A percentile compares a stretch with the other conserved stretches of the same genome.
Conservation (phyloP, 2,888 invertebrate genomes). For the Conchocele bisecta region DNA sequence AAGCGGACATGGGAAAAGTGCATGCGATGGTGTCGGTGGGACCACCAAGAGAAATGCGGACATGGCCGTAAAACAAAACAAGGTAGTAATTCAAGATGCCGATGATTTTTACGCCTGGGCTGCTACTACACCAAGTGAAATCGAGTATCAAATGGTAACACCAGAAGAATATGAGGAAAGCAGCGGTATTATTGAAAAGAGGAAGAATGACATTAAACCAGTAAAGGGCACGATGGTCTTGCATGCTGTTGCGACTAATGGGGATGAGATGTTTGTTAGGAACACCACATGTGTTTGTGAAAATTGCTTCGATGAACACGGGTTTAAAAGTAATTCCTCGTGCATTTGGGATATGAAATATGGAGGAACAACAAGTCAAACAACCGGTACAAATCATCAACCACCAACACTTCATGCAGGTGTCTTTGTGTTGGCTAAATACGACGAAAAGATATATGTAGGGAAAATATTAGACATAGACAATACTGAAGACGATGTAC, state of each 20-base stretch:
- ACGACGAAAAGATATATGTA: no score
- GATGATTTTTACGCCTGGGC: constrained; percentile 14
- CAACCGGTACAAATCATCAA: no score
- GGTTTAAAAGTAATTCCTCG: background rate
- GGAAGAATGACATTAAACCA: constrained; percentile 18
- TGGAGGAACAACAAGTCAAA: no score
- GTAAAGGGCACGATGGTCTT: constrained; percentile 39
- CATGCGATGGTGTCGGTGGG: constrained; percentile 8
- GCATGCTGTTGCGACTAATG: constrained; percentile 23
- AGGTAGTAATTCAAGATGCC: constrained; percentile 15
- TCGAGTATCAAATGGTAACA: constrained; percentile 1
- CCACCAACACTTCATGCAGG: no score
- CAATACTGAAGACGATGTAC: no score
- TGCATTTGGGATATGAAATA: no score
- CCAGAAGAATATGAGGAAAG: constrained; percentile 3
- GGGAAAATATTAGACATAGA: no score
- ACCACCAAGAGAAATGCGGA: constrained; percentile 11
- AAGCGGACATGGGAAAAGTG: constrained; percentile 33
- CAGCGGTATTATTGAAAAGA: background rate
- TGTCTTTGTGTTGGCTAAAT: no score
- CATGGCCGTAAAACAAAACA: constrained; percentile 10
- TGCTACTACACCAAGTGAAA: constrained; percentile 1
- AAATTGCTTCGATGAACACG: constrained; percentile 20
- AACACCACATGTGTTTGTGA: constrained; percentile 34
- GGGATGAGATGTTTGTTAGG: background rate